A percentile compares a stretch with the other conserved stretches of the same genome.
These are phyloP conservation scores for Cariama cristata DNA, from an alignment of 2,113 vertebrate species.

Conservation along the genomic window DNA sequence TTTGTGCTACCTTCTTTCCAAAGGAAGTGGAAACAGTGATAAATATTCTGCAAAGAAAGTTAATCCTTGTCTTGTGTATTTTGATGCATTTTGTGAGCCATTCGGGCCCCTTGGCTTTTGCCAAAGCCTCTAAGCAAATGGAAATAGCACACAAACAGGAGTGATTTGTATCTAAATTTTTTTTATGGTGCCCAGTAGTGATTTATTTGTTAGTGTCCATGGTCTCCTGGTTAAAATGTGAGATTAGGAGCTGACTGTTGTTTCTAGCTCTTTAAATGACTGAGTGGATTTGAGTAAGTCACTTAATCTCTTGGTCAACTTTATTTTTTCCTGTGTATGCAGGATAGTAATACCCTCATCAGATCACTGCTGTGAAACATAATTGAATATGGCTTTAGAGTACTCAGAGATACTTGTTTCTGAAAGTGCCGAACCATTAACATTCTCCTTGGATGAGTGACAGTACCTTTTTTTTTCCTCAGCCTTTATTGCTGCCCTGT, in stretches of 20 bases:
- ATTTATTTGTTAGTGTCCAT: conserved; percentile 17
- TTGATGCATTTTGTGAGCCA: conserved; percentile 21
- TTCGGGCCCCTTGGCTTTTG: conserved; percentile 11
- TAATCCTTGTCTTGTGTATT: conserved; percentile 18
- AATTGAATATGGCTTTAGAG: not conserved
- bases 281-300: conserved; percentile 23
- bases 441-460: not conserved
- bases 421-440: not conserved
- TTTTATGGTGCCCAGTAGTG: not conserved
- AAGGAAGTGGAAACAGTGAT: conserved; percentile 5
- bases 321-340: not conserved
- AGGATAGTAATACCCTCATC: not conserved
- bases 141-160: not conserved
- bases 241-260: conserved; percentile 19
- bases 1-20: not conserved
- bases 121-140: conserved; percentile 46
- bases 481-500: conserved; percentile 98
- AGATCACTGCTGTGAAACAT: not conserved
- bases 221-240: conserved; percentile 11
- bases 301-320: conserved; percentile 43
- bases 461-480: not conserved
- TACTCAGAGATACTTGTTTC: not conserved
- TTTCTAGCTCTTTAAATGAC: conserved; percentile 11
- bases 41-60: conserved; percentile 30
- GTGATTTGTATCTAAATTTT: conserved; percentile 22